Base-by-base conservation (phyloP, 2,888 invertebrate species). In the Alloplasta piceator region DNA sequence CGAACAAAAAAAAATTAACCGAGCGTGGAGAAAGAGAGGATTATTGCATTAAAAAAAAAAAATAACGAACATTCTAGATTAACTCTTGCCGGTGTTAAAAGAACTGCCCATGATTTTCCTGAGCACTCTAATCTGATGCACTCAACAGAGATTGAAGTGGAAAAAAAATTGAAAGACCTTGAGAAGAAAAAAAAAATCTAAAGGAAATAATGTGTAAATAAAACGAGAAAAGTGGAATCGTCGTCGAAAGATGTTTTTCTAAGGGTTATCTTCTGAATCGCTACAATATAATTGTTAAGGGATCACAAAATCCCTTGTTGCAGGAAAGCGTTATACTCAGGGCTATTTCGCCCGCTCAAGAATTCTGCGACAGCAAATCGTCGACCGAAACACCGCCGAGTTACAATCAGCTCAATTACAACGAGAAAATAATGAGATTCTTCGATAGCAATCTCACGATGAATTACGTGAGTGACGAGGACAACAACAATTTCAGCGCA, bases 391-490 rank as follows among this genome's bases (percentile, higher is more conserved):
- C 97, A 0, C 96, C 96, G 0, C 95, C 96, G 6, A 97, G 96
- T 89, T 98, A 98, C 93, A 96, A 95, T 88, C 97, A 97, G 89
- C 93, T 97, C 6, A 98, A 97, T 92, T 97, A 96, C 90, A 96
- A 96, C 87, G 97, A 97, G 87, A 98, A 96, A 87, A 93, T 97
- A 82, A 94, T 95, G 89, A 93, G 96, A 93, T 95, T 91, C 83
- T 92, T 92, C 86, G 90, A 89, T 58, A 92, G 91, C 80, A 87
- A 89, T 60, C 87, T 85, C 6, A 83, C 80, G 5, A 83, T 83
- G 1, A 83, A 80, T 63, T 89, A 87, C 67, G 88, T 85, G 50
- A 89, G 86, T 63, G 89, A 91, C 66, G 90, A 90, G 55, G 90
- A 90, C n/a, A 90, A 88, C 67, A 72, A 85, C n/a, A 82, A 84